Evolutionary conservation across 1,140 invertebrate species (phyloP), one percentile per base, ranked within the genome.

Genomic region (Drosophila kikkawai): DNA sequence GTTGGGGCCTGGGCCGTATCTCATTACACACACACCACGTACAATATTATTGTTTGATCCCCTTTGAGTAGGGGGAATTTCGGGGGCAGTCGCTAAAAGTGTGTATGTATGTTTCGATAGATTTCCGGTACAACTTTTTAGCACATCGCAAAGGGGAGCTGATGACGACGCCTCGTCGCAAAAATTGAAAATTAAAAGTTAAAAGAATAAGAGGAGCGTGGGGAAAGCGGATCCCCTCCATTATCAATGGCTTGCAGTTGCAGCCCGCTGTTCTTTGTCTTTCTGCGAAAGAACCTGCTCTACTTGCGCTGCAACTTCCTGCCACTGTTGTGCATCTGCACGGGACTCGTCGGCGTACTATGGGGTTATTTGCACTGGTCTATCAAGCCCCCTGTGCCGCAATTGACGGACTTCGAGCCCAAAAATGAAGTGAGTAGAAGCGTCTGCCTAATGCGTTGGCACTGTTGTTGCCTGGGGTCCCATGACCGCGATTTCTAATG

Each of bases 351-450:
- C 19, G n/a, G 7, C 1, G 39, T 76, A 7, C 58, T 67, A 3
- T 75, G 51, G 13, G 53, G 59, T 0, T 84, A 88, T 8, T 55
- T 81, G 1, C 63, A 88, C 48, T 88, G 68, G 56, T 60, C 85
- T 3, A 37, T 61, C 1, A 80, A 60, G 34, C 37, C 58, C 7
- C 11, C 8, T 0, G 34, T 26, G 3, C 15, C 39, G 11, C 32
- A 39, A 26, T 42, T 70, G 12, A 47, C 79, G n/a, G 39, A 63
- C 0, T 79, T 69, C 34, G 81, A 88, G 37, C 3, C 53, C 0
- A 88, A 85, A 11, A 59, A 82, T 19, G 74, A 90, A 42, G 85
- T 88, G 8, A 88, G 85, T 76, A 64, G 11, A 9, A 55, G 19
- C 19, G 8, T 19, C 9, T 7, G 17, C 29, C 8, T 12, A 2